phyloP scores from a whole-genome alignment of 2,888 invertebrate species.

The Steinernema scapterisci region DNA sequence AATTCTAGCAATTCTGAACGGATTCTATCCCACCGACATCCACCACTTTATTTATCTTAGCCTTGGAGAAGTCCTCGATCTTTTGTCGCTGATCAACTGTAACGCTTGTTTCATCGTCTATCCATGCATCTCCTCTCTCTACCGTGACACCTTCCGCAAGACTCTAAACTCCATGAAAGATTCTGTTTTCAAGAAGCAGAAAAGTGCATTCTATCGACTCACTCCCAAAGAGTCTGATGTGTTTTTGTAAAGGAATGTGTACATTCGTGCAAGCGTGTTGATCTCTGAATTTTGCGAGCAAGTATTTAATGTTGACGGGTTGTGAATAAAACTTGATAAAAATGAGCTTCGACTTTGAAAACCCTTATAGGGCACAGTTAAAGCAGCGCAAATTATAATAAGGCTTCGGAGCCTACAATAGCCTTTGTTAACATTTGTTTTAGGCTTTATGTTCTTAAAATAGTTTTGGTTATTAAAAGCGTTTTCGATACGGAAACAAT shows the following conservation, averaged over 20 bases:
- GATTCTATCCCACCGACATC: slow-evolving; percentile 45
- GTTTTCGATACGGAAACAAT: too few species aligned
- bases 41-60: slow-evolving; percentile 54
- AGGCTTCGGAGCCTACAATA: too few species aligned
- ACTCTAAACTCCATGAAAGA: slow-evolving; percentile 3
- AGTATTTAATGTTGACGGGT: slow-evolving; percentile 5
- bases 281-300: background rate
- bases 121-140: slow-evolving; percentile 37
- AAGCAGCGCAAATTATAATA: too few species aligned
- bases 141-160: slow-evolving; percentile 18
- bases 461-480: too few species aligned
- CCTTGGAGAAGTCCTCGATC: slow-evolving; percentile 52
- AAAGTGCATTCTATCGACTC: slow-evolving; percentile 20
- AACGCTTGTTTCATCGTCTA: slow-evolving; percentile 55
- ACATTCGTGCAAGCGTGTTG: background rate
- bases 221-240: slow-evolving; percentile 15
- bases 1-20: slow-evolving; percentile 54
- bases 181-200: background rate
- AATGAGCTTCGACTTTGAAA: too few species aligned
- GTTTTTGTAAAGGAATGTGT: background rate
- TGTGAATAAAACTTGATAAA: background rate
- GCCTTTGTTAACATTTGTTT: too few species aligned
- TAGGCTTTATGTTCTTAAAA: too few species aligned
- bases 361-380: too few species aligned
- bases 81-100: slow-evolving; percentile 53